Base-by-base conservation (phyloP, 2,797 vertebrate genomes). In the Chaenodraco wilsoni region DNA sequence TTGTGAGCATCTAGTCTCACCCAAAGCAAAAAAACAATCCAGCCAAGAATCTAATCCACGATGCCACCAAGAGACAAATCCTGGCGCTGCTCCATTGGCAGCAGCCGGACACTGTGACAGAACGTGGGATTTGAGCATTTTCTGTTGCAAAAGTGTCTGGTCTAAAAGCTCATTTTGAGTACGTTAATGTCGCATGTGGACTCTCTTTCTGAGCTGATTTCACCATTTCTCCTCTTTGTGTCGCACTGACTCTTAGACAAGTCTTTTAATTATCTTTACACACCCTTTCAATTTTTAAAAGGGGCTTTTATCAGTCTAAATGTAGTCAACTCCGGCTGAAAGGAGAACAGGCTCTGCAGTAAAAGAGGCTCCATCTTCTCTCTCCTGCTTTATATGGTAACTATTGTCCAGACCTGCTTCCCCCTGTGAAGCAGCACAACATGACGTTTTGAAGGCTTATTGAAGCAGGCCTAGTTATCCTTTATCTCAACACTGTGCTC, bases 381-480 rank as follows among this genome's bases (percentile, higher is more conserved):
- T 72, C 69, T 66, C 37, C 54, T 69, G 61, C 76, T 85, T 84
- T 65, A 64, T 55, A 68, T 40, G 1, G 78, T 74, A 58, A 48
- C 78, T 58, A 84, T 84, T 84, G 85, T 87, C 82, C 87, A 59
- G 74, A 85, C 84, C 81, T 37, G 72, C 76, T 84, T 87, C 76
- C 76, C 83, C 84, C 66, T 37, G 69, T 83, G 83, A 76, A 80
- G 69, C 68, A 17, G 70, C 69, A 81, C 77, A 81, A 70, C 83
- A 64, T 21, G 14, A 68, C n/a, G 41, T 85, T 76, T 83, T 81
- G 84, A 90, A 84, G 56, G 72, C 84, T 83, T 72, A 84, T 74
- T 86, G 84, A 86, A 87, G 76, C 78, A 23, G 56, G 72, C 68
- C 81, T 89, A 52, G 78, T 88, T 89, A 84, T 83, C 77, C 69